These are phyloP conservation scores for Macrosiphum euphorbiae DNA, from an alignment of 2,888 invertebrate genomes.

Conservation along the genomic window DNA sequence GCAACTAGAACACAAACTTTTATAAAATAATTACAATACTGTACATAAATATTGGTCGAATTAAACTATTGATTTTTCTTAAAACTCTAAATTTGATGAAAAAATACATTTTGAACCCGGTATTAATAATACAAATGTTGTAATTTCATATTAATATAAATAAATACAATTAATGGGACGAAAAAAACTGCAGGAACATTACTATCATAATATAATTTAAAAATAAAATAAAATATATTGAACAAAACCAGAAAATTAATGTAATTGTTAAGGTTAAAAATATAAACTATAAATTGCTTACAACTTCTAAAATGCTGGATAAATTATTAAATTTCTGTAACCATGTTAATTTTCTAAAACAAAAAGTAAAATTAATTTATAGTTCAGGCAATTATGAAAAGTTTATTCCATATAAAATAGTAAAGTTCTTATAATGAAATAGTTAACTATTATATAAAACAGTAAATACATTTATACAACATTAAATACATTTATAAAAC, in stretches of 20 bases:
- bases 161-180: not conserved
- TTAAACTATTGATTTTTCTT: not conserved
- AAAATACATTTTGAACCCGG: not conserved
- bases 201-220: not conserved
- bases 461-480: not conserved
- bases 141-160: not conserved
- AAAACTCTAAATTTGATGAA: not conserved
- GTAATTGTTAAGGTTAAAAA: not conserved
- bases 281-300: not conserved
- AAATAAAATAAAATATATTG: not conserved
- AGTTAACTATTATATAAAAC: not conserved
- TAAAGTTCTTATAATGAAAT: not conserved
- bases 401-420: not conserved
- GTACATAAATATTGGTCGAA: not conserved
- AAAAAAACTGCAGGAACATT: constrained; percentile 15
- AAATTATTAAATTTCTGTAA: not conserved
- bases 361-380: not conserved
- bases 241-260: not conserved
- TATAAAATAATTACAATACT: not conserved
- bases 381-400: not conserved
- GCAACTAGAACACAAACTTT: constrained; percentile 18
- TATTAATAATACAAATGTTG: not conserved
- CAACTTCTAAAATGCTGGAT: not conserved
- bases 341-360: not conserved
- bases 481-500: not conserved